These are phyloP conservation scores for Spheniscus mendiculus DNA, from an alignment of 2,113 vertebrate genomes.

Conservation along the genomic window DNA sequence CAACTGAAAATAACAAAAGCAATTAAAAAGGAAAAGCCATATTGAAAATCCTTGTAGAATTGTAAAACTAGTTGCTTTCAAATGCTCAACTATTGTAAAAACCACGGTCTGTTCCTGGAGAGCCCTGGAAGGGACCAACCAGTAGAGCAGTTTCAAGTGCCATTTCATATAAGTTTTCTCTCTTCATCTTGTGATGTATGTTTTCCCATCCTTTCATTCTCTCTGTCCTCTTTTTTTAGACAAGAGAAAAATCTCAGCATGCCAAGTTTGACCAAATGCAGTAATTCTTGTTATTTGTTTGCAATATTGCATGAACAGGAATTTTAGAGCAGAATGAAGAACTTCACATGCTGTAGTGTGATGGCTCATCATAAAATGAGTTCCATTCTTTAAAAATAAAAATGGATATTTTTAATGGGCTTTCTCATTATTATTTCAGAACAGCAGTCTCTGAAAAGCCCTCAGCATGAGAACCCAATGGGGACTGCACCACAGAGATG, in stretches of 20 bases:
- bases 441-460: not conserved
- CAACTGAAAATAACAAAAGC: not conserved
- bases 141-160: not conserved
- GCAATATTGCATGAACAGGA: not conserved
- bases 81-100: not conserved
- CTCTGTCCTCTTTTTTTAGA: not conserved
- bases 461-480: not conserved
- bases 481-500: not conserved
- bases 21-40: not conserved
- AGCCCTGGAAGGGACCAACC: not conserved
- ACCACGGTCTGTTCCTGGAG: not conserved
- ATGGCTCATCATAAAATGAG: not conserved
- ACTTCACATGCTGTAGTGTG: not conserved
- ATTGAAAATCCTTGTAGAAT: not conserved
- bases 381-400: constrained; percentile 22
- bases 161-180: not conserved
- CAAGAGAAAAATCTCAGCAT: not conserved
- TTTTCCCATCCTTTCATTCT: not conserved
- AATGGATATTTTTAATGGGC: constrained; percentile 17
- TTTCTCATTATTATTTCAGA: constrained; percentile 58
- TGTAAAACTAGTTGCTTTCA: not conserved
- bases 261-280: not conserved
- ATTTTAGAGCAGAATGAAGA: not conserved
- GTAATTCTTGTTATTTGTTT: not conserved
- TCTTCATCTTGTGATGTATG: not conserved